Conservation (phyloP, 2,797 vertebrate species). For the Spizella passerina region DNA sequence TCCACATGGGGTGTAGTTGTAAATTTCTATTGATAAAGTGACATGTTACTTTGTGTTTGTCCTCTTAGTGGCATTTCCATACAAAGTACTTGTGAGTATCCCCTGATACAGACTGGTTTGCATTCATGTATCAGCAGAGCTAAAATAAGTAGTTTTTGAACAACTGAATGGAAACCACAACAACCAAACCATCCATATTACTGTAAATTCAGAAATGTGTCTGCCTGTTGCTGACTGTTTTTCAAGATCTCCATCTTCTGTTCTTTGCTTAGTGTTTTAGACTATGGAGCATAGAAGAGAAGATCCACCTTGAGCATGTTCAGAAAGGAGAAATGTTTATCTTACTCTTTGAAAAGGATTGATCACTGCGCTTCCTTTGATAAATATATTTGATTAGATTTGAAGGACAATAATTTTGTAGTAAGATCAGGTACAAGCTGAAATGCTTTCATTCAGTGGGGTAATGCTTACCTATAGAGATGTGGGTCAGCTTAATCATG, state of each 20-base stretch:
- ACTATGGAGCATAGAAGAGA: not conserved
- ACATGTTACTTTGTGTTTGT: accelerated
- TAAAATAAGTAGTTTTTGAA: not conserved
- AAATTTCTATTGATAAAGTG: not conserved
- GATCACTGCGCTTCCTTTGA: not conserved
- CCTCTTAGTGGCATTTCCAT: not conserved
- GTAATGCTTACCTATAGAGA: not conserved
- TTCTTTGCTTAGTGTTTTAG: not conserved
- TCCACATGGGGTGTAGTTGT: not conserved
- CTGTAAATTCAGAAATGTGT: not conserved
- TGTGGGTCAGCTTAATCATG: not conserved
- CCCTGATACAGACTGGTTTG: not conserved
- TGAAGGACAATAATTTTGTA: not conserved
- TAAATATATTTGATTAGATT: not conserved
- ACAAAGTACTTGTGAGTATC: not conserved
- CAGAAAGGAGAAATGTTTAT: not conserved
- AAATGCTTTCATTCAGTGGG: not conserved
- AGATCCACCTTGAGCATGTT: not conserved
- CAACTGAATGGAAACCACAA: not conserved
- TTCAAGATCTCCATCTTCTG: not conserved
- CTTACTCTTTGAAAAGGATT: not conserved
- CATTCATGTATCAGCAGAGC: not conserved
- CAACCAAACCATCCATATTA: not conserved
- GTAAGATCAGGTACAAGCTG: not conserved
- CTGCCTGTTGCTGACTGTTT: not conserved